These are phyloP conservation scores for Drosophila baimaii DNA, from an alignment of 1,140 invertebrate species.

Conservation along the genomic window DNA sequence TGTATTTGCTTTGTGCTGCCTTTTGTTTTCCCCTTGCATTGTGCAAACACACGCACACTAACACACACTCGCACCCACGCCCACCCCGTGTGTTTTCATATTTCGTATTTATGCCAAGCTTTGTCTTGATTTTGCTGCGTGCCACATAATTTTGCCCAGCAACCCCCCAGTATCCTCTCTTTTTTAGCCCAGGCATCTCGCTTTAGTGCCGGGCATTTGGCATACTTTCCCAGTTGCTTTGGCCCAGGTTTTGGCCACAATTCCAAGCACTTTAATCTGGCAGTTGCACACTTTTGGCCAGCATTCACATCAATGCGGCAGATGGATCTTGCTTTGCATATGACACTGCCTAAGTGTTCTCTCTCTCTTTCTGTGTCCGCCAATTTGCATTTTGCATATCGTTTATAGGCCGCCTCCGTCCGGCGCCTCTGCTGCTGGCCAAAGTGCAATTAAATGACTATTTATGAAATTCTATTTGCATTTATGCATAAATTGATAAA, in stretches of 20 bases:
- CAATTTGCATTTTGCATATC: slow-evolving; percentile 76
- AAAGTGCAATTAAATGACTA: slow-evolving; percentile 82
- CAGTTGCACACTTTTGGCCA: slow-evolving; percentile 19
- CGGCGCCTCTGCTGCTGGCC: slow-evolving; percentile 19
- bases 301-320: slow-evolving; percentile 18
- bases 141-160: slow-evolving; percentile 49
- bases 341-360: slow-evolving; percentile 48
- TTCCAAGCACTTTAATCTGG: slow-evolving; percentile 39
- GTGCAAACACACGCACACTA: slow-evolving; percentile 51
- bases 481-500: slow-evolving; percentile 80
- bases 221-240: slow-evolving; percentile 24
- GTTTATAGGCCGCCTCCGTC: slow-evolving; percentile 45
- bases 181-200: slow-evolving; percentile 24
- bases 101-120: slow-evolving; percentile 64
- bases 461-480: slow-evolving; percentile 82
- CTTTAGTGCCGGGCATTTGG: slow-evolving; percentile 20
- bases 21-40: slow-evolving; percentile 76
- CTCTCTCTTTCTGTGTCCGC: slow-evolving; percentile 20
- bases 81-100: slow-evolving; percentile 12
- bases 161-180: background rate
- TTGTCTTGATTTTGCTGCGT: slow-evolving; percentile 71
- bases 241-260: background rate
- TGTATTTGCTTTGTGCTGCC: slow-evolving; percentile 61
- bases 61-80: slow-evolving; percentile 15
- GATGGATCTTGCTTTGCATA: slow-evolving; percentile 32